phyloP scores from a whole-genome alignment of 2,113 vertebrate species.

The Cacatua alba region DNA sequence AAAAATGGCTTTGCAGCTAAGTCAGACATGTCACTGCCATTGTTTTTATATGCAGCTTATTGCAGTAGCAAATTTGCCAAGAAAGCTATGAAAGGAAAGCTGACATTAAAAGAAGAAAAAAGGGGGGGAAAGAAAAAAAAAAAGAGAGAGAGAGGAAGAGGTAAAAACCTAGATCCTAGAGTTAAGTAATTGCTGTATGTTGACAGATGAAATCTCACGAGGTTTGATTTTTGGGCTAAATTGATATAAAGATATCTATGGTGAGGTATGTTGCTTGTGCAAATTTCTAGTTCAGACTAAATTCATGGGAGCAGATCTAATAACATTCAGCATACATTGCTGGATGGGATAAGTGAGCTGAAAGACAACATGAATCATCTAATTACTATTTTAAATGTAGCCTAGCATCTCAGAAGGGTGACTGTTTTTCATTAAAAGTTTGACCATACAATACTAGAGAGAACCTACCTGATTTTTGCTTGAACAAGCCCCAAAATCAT shows the following conservation, averaged over 20 bases:
- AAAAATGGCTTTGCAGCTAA: background rate
- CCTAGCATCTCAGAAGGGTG: background rate
- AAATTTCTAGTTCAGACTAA: background rate
- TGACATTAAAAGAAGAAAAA: background rate
- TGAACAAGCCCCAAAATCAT: background rate
- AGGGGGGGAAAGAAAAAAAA: background rate
- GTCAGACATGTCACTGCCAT: background rate
- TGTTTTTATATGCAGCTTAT: background rate
- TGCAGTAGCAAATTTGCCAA: background rate
- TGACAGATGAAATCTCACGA: background rate
- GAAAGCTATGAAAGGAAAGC: background rate
- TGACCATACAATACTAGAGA: background rate
- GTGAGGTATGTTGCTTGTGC: background rate
- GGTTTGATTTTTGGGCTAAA: background rate
- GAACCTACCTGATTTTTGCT: background rate
- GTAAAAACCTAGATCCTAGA: background rate
- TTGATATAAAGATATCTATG: background rate
- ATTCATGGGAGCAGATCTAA: background rate
- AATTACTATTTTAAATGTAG: slow-evolving; percentile 8
- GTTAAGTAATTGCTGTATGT: background rate
- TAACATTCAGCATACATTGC: background rate
- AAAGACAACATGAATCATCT: background rate
- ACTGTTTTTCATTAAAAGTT: slow-evolving; percentile 3
- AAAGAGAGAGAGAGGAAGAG: background rate
- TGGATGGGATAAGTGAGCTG: background rate